Conservation (phyloP, 1,140 invertebrate genomes). For the Zaprionus vittiger region DNA sequence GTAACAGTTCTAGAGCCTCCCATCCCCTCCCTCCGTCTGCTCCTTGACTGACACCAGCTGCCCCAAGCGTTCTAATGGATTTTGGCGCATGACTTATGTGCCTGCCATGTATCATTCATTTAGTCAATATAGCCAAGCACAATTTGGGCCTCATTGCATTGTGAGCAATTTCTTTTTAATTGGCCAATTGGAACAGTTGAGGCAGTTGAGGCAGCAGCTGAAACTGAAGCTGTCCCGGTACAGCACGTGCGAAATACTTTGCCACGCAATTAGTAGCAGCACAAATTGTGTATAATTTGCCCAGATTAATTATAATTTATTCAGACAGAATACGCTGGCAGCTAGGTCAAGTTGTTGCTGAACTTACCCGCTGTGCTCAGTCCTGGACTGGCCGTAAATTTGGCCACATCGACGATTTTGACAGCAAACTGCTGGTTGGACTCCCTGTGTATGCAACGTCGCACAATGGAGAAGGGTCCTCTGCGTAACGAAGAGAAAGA, state of each 20-base stretch:
- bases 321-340: slow-evolving; percentile 45
- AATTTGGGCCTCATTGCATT: slow-evolving; percentile 45
- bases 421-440: slow-evolving; percentile 98
- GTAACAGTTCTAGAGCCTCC: slow-evolving; percentile 42
- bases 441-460: slow-evolving; percentile 97
- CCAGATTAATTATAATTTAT: slow-evolving; percentile 83
- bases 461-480: slow-evolving; percentile 98
- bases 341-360: slow-evolving; percentile 39
- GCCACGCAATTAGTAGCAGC: slow-evolving; percentile 65
- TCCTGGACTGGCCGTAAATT: slow-evolving; percentile 97
- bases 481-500: slow-evolving; percentile 88
- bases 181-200: slow-evolving; percentile 40
- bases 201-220: background rate
- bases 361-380: slow-evolving; percentile 96
- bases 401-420: slow-evolving; percentile 99
- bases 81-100: slow-evolving; percentile 74
- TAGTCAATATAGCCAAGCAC: slow-evolving; percentile 60
- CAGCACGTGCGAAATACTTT: slow-evolving; percentile 44
- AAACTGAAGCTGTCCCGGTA: background rate
- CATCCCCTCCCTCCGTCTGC: background rate
- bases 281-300: slow-evolving; percentile 81
- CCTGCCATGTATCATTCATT: slow-evolving; percentile 76
- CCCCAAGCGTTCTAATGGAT: slow-evolving; percentile 66
- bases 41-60: slow-evolving; percentile 56
- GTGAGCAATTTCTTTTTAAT: slow-evolving; percentile 80